These are phyloP conservation scores for Silurus asotus DNA, from an alignment of 2,113 vertebrate species.

Conservation along the genomic window DNA sequence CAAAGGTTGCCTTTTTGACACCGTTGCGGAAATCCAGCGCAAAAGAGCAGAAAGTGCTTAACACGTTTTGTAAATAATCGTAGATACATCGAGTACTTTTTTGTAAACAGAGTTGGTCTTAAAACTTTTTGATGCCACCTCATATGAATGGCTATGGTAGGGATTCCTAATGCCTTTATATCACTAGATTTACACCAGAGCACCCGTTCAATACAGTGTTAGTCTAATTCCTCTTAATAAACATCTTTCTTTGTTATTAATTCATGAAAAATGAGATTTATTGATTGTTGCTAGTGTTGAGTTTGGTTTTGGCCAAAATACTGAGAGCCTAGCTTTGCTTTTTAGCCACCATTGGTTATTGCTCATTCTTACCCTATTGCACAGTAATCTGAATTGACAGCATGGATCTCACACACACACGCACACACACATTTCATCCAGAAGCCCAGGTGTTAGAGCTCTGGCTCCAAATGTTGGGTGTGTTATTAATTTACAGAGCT, in stretches of 20 bases:
- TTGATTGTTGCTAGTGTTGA: not conserved
- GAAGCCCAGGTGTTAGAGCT: constrained; percentile 22
- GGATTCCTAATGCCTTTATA: not conserved
- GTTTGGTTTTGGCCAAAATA: not conserved
- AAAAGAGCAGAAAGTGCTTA: no score
- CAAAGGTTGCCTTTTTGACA: no score
- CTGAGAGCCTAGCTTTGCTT: not conserved
- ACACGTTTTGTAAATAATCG: no score
- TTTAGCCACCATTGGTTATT: not conserved
- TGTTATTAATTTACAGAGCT: constrained; percentile 36
- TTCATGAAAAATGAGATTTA: not conserved
- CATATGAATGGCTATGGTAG: not conserved
- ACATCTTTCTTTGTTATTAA: not conserved
- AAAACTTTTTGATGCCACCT: no score
- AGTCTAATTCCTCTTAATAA: not conserved
- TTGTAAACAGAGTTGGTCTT: no score
- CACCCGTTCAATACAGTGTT: not conserved
- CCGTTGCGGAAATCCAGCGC: no score
- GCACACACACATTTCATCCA: not conserved
- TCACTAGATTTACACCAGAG: not conserved
- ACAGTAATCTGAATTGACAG: constrained; percentile 12
- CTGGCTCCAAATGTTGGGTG: constrained; percentile 21
- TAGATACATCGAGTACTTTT: no score
- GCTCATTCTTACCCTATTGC: not conserved
- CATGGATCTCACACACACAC: not conserved